phyloP scores from a whole-genome alignment of 1,140 invertebrate species.

The Drosophila albomicans region DNA sequence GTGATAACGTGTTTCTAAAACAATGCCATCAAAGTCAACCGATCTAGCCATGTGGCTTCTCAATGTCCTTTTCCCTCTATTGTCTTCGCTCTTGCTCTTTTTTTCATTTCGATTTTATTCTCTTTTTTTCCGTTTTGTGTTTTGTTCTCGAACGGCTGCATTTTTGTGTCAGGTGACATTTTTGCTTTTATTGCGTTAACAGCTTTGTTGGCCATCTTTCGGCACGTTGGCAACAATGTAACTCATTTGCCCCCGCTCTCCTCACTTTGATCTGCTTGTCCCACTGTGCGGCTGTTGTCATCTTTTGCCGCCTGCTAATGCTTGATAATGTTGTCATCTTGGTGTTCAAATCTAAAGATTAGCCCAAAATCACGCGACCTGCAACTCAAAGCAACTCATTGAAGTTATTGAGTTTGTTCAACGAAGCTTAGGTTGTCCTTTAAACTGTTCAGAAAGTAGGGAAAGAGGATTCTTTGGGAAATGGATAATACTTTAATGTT shows the following conservation, averaged over 20 bases:
- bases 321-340: constrained; percentile 73
- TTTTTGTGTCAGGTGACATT: constrained; percentile 73
- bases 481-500: too few relatives aligned
- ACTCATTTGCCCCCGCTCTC: constrained; percentile 38
- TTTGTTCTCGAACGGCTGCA: constrained; percentile 48
- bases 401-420: background rate
- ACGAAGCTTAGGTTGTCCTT: constrained; percentile 9
- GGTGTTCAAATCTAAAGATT: constrained; percentile 67
- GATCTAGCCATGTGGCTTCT: constrained; percentile 33
- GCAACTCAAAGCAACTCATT: background rate
- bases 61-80: constrained; percentile 31
- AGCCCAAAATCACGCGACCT: constrained; percentile 59
- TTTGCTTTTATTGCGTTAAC: constrained; percentile 59
- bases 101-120: constrained; percentile 11
- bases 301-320: constrained; percentile 55
- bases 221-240: constrained; percentile 71
- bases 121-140: constrained; percentile 22
- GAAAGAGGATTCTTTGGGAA: too few relatives aligned
- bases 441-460: background rate
- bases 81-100: constrained; percentile 15
- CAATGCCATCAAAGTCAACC: constrained; percentile 73
- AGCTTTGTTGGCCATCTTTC: constrained; percentile 65
- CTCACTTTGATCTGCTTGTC: constrained; percentile 24
- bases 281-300: constrained; percentile 64
- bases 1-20: constrained; percentile 72